phyloP scores from a whole-genome alignment of 1,140 invertebrate genomes.

The Cryptotermes secundus region DNA sequence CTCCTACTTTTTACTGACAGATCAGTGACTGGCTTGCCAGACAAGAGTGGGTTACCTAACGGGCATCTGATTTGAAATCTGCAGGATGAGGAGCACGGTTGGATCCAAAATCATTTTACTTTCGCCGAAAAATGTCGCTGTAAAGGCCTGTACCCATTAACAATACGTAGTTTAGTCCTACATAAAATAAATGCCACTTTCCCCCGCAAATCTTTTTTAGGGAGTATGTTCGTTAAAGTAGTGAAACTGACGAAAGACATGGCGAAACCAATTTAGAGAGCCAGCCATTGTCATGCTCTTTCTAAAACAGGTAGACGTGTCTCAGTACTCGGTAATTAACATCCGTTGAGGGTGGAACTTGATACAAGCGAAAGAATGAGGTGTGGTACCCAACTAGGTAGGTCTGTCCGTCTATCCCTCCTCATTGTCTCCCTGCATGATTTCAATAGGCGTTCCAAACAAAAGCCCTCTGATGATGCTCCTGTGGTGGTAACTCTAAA shows the following conservation, averaged over 20 bases:
- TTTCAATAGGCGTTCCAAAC: slow-evolving; percentile 16
- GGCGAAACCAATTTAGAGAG: background rate
- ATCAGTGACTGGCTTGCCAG: too few species aligned
- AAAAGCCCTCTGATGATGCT: background rate
- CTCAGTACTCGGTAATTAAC: background rate
- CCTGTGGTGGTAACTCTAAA: background rate
- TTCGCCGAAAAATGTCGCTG: too few species aligned
- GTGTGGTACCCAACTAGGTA: background rate
- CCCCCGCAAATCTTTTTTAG: too few species aligned
- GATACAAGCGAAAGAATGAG: background rate
- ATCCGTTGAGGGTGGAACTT: background rate
- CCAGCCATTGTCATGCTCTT: background rate
- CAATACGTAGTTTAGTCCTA: too few species aligned
- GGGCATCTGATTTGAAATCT: too few species aligned
- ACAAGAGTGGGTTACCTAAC: too few species aligned
- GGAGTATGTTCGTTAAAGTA: background rate
- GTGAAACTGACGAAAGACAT: background rate
- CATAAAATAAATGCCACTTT: too few species aligned
- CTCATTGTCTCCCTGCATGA: background rate
- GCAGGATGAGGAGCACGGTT: too few species aligned
- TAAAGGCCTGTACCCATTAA: too few species aligned
- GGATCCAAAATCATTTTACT: too few species aligned
- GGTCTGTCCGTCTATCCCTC: background rate
- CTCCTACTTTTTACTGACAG: too few species aligned
- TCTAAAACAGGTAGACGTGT: background rate